phyloP scores from a whole-genome alignment of 2,888 invertebrate genomes.

The Hermodice carunculata region DNA sequence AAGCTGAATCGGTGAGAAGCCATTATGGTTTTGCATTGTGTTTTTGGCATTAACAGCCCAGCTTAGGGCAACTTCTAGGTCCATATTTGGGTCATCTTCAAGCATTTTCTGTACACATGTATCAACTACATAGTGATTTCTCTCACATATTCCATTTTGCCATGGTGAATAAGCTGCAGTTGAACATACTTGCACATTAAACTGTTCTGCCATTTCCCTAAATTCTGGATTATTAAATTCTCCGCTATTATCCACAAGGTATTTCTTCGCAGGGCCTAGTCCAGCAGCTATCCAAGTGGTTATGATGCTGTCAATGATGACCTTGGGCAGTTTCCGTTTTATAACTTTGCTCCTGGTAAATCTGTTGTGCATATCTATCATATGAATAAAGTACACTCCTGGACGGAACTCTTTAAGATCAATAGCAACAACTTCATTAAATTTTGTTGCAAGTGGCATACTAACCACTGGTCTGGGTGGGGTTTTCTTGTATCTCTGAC shows the following conservation, averaged over 20 bases:
- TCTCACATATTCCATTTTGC: slow-evolving; percentile 8
- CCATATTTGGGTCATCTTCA: background rate
- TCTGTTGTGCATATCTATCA: background rate
- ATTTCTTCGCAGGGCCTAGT: background rate
- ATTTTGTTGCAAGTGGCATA: background rate
- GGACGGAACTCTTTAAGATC: background rate
- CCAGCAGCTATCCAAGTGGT: background rate
- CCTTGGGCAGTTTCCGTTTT: background rate
- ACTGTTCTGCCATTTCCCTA: background rate
- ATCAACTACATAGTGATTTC: slow-evolving; percentile 1
- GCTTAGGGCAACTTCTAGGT: background rate
- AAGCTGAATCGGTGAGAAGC: background rate
- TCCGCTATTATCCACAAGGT: background rate
- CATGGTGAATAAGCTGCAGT: background rate
- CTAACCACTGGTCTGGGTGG: background rate
- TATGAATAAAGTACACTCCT: background rate
- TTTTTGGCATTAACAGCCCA: background rate
- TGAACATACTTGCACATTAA: background rate
- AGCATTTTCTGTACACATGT: background rate
- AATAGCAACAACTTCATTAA: background rate
- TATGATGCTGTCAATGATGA: background rate
- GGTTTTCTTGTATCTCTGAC: background rate
- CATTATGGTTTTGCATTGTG: background rate
- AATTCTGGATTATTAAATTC: background rate
- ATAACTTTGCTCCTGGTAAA: background rate